Evolutionary conservation across 2,113 vertebrate species (phyloP).

Genomic region (Stictonetta naevosa): DNA sequence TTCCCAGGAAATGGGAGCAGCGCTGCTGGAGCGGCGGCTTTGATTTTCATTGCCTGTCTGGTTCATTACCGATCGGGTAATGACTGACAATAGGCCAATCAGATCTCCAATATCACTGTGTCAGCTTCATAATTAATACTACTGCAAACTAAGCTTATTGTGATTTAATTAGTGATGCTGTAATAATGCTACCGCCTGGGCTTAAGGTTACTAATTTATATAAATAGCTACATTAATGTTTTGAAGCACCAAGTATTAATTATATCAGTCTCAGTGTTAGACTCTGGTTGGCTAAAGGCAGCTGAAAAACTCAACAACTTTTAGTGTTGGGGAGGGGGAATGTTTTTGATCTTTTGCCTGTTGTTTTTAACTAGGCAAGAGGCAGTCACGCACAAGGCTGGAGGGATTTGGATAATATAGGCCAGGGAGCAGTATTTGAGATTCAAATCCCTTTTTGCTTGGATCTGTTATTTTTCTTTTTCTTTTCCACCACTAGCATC

Average conservation of each 20-base stretch:
- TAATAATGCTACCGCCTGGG: conserved; percentile 62
- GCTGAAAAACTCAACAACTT: conserved; percentile 49
- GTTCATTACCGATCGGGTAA: conserved; percentile 46
- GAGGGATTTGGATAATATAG: conserved; percentile 67
- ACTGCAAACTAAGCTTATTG: conserved; percentile 68
- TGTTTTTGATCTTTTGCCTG: conserved; percentile 55
- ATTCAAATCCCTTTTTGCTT: conserved; percentile 70
- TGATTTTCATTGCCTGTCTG: conserved; percentile 41
- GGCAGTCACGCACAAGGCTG: conserved; percentile 32
- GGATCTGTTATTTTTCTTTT: conserved; percentile 61
- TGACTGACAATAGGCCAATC: conserved; percentile 58
- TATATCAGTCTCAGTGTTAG: conserved; percentile 44
- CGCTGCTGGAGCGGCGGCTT: not conserved
- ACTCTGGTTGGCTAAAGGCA: conserved; percentile 44
- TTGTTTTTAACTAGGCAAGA: conserved; percentile 67
- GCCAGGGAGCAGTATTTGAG: conserved; percentile 61
- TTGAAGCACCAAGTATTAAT: conserved; percentile 71
- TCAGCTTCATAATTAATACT: conserved; percentile 70
- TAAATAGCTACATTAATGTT: conserved; percentile 71
- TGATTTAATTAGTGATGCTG: conserved; percentile 73
- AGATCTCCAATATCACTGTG: conserved; percentile 55
- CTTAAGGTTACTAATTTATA: conserved; percentile 74
- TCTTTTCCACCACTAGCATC: not conserved
- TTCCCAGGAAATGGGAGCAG: not conserved
- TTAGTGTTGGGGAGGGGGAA: not conserved